phyloP scores from a whole-genome alignment of 2,888 invertebrate species.

The Meganola albula region DNA sequence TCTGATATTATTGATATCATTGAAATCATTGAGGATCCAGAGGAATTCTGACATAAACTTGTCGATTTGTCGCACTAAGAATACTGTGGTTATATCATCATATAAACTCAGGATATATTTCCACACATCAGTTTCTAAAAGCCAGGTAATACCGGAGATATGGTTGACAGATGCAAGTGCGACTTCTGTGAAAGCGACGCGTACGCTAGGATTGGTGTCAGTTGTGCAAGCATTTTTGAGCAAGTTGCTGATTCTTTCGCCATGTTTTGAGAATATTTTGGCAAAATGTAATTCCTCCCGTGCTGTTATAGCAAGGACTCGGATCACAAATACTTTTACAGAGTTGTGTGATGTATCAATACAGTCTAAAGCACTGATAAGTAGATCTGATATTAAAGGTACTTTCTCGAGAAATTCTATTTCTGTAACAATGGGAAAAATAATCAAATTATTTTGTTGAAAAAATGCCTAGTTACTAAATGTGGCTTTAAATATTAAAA shows the following conservation, averaged over 20 bases:
- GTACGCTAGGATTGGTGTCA: constrained; percentile 77
- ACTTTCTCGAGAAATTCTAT: constrained; percentile 36
- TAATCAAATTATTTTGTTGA: too few species aligned
- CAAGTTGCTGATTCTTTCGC: constrained; percentile 37
- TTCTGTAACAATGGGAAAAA: constrained; percentile 51
- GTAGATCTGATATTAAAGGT: constrained; percentile 45
- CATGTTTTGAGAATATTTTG: constrained; percentile 64
- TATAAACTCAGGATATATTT: constrained; percentile 79
- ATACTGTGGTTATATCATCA: constrained; percentile 82
- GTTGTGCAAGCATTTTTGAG: constrained; percentile 45
- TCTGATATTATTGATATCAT: constrained; percentile 67
- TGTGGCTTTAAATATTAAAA: too few species aligned
- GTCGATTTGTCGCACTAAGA: constrained; percentile 82
- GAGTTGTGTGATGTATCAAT: constrained; percentile 44
- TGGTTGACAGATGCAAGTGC: constrained; percentile 79
- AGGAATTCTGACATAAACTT: constrained; percentile 79
- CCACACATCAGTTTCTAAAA: constrained; percentile 81
- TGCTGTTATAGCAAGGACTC: constrained; percentile 79
- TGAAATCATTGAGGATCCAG: constrained; percentile 71
- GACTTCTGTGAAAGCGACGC: constrained; percentile 82
- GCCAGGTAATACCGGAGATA: constrained; percentile 80
- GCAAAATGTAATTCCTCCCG: constrained; percentile 78
- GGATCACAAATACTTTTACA: constrained; percentile 79
- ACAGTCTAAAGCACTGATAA: constrained; percentile 41
- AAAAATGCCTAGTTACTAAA: too few species aligned